Base-by-base conservation (phyloP, 2,113 vertebrate species). In the Oophaga pumilio region DNA sequence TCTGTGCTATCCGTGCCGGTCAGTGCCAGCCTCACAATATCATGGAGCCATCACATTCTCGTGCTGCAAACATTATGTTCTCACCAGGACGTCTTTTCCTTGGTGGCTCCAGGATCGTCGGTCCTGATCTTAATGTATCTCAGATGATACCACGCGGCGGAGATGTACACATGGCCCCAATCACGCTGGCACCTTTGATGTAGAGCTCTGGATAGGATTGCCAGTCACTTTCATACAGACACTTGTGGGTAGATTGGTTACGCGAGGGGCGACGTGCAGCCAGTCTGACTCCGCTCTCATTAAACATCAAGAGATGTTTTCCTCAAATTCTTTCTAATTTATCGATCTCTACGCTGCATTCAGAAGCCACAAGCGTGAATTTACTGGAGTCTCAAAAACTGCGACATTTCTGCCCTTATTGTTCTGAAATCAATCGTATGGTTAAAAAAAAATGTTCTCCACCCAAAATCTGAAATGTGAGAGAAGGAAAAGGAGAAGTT, bases 211-310 rank as follows among this genome's bases (percentile, higher is more conserved):
- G 53, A 11, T 79, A 2, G 18, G 79, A 14, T 49, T 79, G 22
- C 49, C 80, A 82, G 79, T 49, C 26, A 22, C 26, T 43, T 62
- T 60, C 28, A n/a, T 22, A n/a, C 15, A 81, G 56, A 81, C 24
- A 43, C 57, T 22, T 49, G 79, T 56, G 79, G 10, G 53, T 4
- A 18, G 28, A 22, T 57, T 24, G 28, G 59, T 43, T 64, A 82
- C 22, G 50, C 7, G 10, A 82, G 22, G 22, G 49, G 26, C 60
- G n/a, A 26, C 2, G 12, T n/a, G 8, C 60, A 50, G 80, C 80
- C 80, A 82, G 80, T 12, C 80, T 66, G 80, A 24, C 80, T 66
- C 80, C 80, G 8, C 20, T 82, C 33, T 82, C 80, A 52, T 82
- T 82, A 82, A 24, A 82, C 80, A 66, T n/a, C 20, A 68, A 82